Base-by-base conservation (phyloP, 2,797 vertebrate genomes). In the Peromyscus attwateri region DNA sequence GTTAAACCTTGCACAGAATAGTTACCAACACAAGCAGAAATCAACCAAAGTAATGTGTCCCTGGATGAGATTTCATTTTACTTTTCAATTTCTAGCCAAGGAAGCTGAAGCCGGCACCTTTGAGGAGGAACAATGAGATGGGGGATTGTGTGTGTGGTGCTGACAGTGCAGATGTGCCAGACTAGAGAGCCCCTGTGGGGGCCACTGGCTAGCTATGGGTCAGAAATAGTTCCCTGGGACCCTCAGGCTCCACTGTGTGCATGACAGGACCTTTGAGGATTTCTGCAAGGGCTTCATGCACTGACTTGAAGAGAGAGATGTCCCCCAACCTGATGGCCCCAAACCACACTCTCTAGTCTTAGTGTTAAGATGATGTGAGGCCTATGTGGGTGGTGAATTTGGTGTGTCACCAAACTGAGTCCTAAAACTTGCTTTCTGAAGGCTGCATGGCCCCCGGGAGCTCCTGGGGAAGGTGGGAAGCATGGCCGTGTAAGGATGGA, bases 401-500 rank as follows among this genome's bases (percentile, higher is more conserved):
- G 64, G 29, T 52, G 27, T n/a, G 64, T 25, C 29, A 10, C 27
- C 34, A 13, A 64, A 49, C 21, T 60, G 75, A 62, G 37, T 49
- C 55, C 62, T 62, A 49, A 87, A 14, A 1, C 49, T n/a, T 6
- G 0, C 29, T 70, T 43, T 71, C 34, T 6, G 14, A 4, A 8
- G 60, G 2, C 76, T 23, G 6, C 31, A 0, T 0, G 43, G 71
- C 4, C 62, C 31, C 0, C 25, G 11, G 85, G 43, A 43, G 70
- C 19, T 64, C 40, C 49, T 37, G 1, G 2, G n/a, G 87, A 31
- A 85, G 85, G 68, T 16, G 27, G 91, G 81, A 31, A 37, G 16
- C 3, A 3, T 9, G 14, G 87, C 12, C 0, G 0, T 4, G 12
- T 21, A 6, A 14, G 81, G 46, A 23, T 3, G 40, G 46, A 34